phyloP scores from a whole-genome alignment of 2,113 vertebrate species.

The Hemibagrus wyckioides region DNA sequence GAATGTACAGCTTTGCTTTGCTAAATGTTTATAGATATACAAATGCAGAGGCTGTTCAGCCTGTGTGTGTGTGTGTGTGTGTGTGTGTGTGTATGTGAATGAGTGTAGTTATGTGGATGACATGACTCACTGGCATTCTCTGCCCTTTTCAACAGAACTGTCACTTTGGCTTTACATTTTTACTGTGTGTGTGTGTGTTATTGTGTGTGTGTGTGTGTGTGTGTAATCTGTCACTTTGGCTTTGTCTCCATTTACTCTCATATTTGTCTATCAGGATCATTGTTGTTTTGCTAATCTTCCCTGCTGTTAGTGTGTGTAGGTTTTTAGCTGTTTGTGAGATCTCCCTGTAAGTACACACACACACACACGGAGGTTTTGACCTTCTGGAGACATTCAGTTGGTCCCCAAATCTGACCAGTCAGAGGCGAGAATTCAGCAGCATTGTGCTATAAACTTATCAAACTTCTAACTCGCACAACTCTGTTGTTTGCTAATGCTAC shows the following conservation, averaged over 20 bases:
- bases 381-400: no score
- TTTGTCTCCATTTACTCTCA: slow-evolving; percentile 8
- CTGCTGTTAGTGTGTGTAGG: background rate
- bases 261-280: background rate
- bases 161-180: slow-evolving; percentile 37
- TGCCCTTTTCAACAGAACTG: slow-evolving; percentile 34
- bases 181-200: slow-evolving; percentile 9
- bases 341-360: background rate
- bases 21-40: background rate
- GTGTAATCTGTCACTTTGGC: slow-evolving; percentile 33
- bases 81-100: background rate
- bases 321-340: background rate
- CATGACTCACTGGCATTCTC: slow-evolving; percentile 40
- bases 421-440: background rate
- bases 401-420: no score
- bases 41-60: background rate
- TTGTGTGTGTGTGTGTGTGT: slow-evolving; percentile 15
- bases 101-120: slow-evolving; percentile 4
- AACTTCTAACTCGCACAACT: background rate
- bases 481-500: background rate
- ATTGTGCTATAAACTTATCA: background rate
- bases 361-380: background rate
- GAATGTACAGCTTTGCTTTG: background rate
- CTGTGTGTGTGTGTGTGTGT: background rate
- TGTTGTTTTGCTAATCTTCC: background rate